Evolutionary conservation across 2,797 vertebrate species (phyloP), one percentile per base, ranked within the genome.

Genomic region (Tadarida brasiliensis): DNA sequence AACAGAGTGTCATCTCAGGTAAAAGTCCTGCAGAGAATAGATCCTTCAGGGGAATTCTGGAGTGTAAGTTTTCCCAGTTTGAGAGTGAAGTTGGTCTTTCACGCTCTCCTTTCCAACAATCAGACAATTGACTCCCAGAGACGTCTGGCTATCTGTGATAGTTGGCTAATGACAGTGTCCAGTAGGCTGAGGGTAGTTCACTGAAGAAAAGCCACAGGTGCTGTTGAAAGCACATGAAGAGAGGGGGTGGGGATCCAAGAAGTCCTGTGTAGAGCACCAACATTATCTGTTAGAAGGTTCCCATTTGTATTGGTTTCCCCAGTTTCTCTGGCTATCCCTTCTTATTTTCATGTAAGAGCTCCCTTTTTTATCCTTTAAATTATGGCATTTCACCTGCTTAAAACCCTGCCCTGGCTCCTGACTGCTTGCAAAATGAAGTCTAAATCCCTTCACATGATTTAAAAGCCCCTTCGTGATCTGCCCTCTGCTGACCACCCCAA

Each of bases 391-490:
- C 44, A 57, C 22, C 30, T 68, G 7, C 82, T 74, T 94, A 44
- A 74, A 91, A 77, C 16, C 33, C n/a, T 80, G 63, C 19, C 33
- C 51, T 74, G 51, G 4, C 39, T 63, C 73, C 71, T 90, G 22
- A 59, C 35, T 90, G 16, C 51, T 59, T 80, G 44, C 12, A 70
- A 49, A 56, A 87, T 88, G 68, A 96, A 93, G 80, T 63, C 39
- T 71, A 82, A 81, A 11, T 63, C 80, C 22, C 39, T 71, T 68
- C 30, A 61, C n/a, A 70, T 28, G n/a, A 22, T 63, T 70, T 81
- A 71, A 51, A 81, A 51, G 30, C 16, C 4, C n/a, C 61, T 92
- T 93, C 51, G 47, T 47, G 35, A 91, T 67, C 76, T 49, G 4
- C 54, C 67, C n/a, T 83, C 19, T 80, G 47, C 51, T 81, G 20